Conservation (phyloP, 2,888 invertebrate genomes). For the Trachelus troglodyta region DNA sequence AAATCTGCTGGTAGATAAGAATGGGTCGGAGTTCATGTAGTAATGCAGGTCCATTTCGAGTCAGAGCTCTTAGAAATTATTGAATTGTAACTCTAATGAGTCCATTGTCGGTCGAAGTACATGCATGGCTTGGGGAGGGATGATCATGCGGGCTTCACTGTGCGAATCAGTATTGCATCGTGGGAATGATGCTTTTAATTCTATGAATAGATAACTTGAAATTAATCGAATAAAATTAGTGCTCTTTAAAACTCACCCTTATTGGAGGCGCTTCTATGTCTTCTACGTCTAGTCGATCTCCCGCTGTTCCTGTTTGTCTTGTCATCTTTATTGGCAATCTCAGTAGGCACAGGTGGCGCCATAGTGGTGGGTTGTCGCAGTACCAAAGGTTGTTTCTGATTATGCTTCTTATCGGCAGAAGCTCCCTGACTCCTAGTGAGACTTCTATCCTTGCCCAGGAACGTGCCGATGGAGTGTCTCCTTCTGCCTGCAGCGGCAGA, state of each 20-base stretch:
- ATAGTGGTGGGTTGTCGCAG: conserved; percentile 71
- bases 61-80: neutral
- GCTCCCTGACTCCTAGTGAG: neutral
- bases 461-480: conserved; percentile 78
- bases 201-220: neutral
- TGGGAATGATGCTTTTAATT: conserved; percentile 14
- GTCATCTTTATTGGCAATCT: conserved; percentile 32
- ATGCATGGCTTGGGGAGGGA: neutral
- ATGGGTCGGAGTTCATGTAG: neutral
- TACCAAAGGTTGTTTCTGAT: conserved; percentile 47
- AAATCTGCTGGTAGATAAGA: neutral
- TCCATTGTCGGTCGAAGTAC: conserved; percentile 18
- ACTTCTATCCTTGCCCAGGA: conserved; percentile 67
- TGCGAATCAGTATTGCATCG: conserved; percentile 18
- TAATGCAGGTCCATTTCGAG: neutral
- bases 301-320: conserved; percentile 4
- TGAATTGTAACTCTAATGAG: conserved; percentile 11
- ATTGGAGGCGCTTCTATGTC: conserved; percentile 40
- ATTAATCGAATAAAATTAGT: conserved; percentile 8
- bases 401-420: conserved; percentile 35
- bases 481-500: conserved; percentile 66
- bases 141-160: conserved; percentile 30
- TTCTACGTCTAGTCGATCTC: conserved; percentile 28
- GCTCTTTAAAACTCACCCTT: conserved; percentile 40
- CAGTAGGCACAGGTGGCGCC: conserved; percentile 67